These are phyloP conservation scores for Torymus aiolomorphi DNA, from an alignment of 2,888 invertebrate genomes.

Conservation along the genomic window DNA sequence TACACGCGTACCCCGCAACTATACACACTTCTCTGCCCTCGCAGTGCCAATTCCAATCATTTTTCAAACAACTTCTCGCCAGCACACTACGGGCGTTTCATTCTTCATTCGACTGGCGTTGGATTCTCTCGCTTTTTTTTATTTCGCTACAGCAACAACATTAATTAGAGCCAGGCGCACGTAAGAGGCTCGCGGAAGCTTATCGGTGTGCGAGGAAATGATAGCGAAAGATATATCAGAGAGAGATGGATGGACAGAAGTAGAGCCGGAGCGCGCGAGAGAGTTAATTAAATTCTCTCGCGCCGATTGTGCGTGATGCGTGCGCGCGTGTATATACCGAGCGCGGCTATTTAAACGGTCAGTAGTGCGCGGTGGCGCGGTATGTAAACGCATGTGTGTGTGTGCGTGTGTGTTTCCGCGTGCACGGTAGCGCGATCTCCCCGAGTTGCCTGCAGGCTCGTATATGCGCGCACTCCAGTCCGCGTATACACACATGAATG, in stretches of 20 bases:
- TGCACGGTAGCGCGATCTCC: too few species aligned
- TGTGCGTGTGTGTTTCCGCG: too few species aligned
- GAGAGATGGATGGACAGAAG: not conserved
- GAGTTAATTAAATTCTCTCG: conserved; percentile 72
- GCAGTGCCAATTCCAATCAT: too few species aligned
- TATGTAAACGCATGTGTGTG: conserved; percentile 24
- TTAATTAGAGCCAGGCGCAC: conserved; percentile 65
- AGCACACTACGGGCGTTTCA: too few species aligned
- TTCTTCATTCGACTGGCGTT: too few species aligned
- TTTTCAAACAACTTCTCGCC: too few species aligned
- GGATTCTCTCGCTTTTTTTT: too few species aligned
- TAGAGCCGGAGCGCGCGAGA: conserved; percentile 62
- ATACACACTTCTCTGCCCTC: too few species aligned
- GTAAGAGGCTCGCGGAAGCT: conserved; percentile 53
- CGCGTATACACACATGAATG: too few species aligned
- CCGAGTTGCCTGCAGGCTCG: too few species aligned
- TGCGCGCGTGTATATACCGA: not conserved
- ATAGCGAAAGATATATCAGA: conserved; percentile 7
- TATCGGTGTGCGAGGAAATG: conserved; percentile 7
- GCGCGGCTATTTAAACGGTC: conserved; percentile 35
- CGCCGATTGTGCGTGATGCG: not conserved
- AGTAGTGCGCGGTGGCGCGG: conserved; percentile 13
- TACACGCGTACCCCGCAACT: too few species aligned
- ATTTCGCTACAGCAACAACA: conserved; percentile 57
- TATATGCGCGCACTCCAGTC: not conserved